These are phyloP conservation scores for Chironomus tepperi DNA, from an alignment of 1,140 invertebrate species.

Conservation along the genomic window DNA sequence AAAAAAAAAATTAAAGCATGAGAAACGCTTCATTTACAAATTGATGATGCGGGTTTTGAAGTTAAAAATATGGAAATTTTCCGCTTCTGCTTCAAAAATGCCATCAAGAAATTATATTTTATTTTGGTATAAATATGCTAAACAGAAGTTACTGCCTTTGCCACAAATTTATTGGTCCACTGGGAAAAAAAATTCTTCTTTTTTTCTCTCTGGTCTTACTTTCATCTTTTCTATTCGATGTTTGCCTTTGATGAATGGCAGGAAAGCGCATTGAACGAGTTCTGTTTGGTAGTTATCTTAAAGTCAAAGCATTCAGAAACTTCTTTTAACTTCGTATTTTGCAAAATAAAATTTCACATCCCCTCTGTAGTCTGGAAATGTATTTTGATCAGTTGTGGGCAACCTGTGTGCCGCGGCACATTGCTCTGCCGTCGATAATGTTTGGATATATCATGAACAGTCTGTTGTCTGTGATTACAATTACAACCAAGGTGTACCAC, in stretches of 20 bases:
- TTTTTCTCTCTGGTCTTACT: not conserved
- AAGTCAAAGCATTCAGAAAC: not conserved
- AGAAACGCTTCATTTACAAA: not conserved
- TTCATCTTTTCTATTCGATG: not conserved
- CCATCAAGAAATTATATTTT: not conserved
- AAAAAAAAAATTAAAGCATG: not conserved
- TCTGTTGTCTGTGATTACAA: too few relatives aligned
- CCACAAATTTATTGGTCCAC: conserved; percentile 7
- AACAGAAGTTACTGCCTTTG: not conserved
- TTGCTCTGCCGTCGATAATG: too few relatives aligned
- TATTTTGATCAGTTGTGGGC: too few relatives aligned
- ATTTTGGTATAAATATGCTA: not conserved
- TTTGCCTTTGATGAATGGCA: not conserved
- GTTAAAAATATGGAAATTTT: conserved; percentile 14
- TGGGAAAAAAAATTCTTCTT: not conserved
- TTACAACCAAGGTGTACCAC: too few relatives aligned
- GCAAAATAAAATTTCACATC: not conserved
- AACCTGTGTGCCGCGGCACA: too few relatives aligned
- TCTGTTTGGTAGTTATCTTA: not conserved
- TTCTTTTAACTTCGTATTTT: not conserved
- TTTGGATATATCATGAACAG: too few relatives aligned
- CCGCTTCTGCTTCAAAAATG: not conserved
- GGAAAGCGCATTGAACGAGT: not conserved
- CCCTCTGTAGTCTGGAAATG: not conserved
- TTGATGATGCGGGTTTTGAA: conserved; percentile 10